Evolutionary conservation across 2,888 invertebrate genomes (phyloP).

Genomic region (Pantelozetes paolii): DNA sequence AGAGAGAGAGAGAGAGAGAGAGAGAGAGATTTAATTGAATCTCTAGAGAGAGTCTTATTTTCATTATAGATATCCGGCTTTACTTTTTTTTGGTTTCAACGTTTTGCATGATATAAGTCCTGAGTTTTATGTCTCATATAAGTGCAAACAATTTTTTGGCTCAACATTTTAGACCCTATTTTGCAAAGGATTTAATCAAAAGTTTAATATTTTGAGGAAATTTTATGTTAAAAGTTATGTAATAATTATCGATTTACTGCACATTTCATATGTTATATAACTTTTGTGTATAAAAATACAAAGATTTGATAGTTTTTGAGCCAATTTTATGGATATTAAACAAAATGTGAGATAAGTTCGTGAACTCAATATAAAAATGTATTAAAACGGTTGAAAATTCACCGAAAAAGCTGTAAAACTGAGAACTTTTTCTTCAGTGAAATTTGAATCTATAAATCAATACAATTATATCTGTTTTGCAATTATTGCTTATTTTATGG

Average conservation of each 20-base stretch:
- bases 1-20: too few species aligned
- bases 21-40: too few species aligned
- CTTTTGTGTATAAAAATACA: not conserved
- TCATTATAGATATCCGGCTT: too few species aligned
- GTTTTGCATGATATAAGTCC: too few species aligned
- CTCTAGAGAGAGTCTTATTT: too few species aligned
- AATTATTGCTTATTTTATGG: too few species aligned
- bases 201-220: not conserved
- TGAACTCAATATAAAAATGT: not conserved
- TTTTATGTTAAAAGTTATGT: not conserved
- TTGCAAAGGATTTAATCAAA: not conserved
- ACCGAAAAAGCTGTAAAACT: too few species aligned
- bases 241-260: slow-evolving; percentile 23
- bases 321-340: slow-evolving; percentile 18
- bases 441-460: not conserved
- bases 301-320: not conserved
- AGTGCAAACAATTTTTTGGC: not conserved
- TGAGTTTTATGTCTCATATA: not conserved
- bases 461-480: not conserved
- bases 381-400: not conserved
- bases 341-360: not conserved
- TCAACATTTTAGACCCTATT: not conserved
- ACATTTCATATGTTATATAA: not conserved
- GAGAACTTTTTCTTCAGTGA: not conserved
- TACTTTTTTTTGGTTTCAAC: too few species aligned